These are phyloP conservation scores for Cryptocephalus primarius DNA, from an alignment of 2,888 invertebrate species.

Conservation along the genomic window DNA sequence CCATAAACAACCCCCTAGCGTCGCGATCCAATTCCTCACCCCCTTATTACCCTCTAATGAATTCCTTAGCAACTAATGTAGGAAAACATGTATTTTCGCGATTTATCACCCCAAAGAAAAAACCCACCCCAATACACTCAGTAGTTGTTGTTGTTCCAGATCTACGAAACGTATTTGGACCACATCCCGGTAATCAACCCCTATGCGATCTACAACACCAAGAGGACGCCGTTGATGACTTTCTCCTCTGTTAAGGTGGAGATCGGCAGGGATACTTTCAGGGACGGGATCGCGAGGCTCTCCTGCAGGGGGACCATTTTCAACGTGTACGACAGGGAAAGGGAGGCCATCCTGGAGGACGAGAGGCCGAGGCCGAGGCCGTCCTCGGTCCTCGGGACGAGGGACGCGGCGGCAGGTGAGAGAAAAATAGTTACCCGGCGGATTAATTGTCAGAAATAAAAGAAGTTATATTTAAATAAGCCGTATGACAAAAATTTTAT, in stretches of 20 bases:
- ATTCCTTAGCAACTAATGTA: no score
- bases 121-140: no score
- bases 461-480: no score
- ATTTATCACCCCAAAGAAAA: no score
- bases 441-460: no score
- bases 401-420: slow-evolving; percentile 47
- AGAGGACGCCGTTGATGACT: slow-evolving; percentile 8
- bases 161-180: slow-evolving; percentile 8
- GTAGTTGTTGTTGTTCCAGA: slow-evolving; percentile 18
- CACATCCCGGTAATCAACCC: slow-evolving; percentile 13
- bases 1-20: no score
- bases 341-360: slow-evolving; percentile 56
- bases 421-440: no score
- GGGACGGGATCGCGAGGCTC: slow-evolving; percentile 52
- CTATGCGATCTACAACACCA: neutral
- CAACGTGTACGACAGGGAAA: slow-evolving; percentile 52
- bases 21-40: no score
- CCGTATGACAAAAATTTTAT: no score
- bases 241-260: slow-evolving; percentile 43
- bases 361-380: slow-evolving; percentile 64
- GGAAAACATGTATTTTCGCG: no score
- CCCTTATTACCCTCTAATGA: no score
- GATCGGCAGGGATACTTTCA: slow-evolving; percentile 53
- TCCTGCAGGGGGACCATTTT: slow-evolving; percentile 58
- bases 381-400: slow-evolving; percentile 62